phyloP scores from a whole-genome alignment of 2,888 invertebrate species.

The Heteromurus nitidus region DNA sequence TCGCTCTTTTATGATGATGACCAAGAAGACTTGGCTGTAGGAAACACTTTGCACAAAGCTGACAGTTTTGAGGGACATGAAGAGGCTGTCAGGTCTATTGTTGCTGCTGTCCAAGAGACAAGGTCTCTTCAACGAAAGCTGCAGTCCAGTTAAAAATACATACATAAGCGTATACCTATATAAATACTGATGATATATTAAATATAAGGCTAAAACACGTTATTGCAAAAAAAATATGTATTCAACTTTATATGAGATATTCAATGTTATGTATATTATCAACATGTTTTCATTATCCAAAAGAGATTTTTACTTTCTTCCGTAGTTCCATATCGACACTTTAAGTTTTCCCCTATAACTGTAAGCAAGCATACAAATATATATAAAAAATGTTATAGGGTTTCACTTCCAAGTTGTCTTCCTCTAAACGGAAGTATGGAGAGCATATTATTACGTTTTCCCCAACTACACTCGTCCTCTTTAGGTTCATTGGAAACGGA shows the following conservation, averaged over 20 bases:
- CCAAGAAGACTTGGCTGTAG: conserved; percentile 63
- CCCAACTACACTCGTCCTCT: too few species aligned
- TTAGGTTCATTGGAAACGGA: too few species aligned
- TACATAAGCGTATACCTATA: background rate
- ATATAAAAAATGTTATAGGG: too few species aligned
- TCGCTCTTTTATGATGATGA: conserved; percentile 65
- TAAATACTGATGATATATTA: background rate
- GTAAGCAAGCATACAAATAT: too few species aligned
- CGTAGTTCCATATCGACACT: too few species aligned
- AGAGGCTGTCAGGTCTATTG: conserved; percentile 82
- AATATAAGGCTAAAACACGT: background rate
- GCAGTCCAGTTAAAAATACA: conserved; percentile 74
- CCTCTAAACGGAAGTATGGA: too few species aligned
- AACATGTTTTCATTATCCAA: background rate
- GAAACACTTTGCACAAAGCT: conserved; percentile 76
- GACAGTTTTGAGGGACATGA: conserved; percentile 84
- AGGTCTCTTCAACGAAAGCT: conserved; percentile 76
- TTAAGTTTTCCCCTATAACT: background rate
- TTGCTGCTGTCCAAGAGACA: conserved; percentile 82
- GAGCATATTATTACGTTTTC: too few species aligned
- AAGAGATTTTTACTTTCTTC: background rate
- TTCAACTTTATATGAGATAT: background rate
- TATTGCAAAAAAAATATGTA: conserved; percentile 8
- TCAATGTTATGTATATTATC: too few species aligned
- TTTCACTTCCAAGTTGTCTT: too few species aligned